Evolutionary conservation across 2,113 vertebrate species (phyloP), one percentile per base, ranked within the genome.

Genomic region (Origma solitaria): DNA sequence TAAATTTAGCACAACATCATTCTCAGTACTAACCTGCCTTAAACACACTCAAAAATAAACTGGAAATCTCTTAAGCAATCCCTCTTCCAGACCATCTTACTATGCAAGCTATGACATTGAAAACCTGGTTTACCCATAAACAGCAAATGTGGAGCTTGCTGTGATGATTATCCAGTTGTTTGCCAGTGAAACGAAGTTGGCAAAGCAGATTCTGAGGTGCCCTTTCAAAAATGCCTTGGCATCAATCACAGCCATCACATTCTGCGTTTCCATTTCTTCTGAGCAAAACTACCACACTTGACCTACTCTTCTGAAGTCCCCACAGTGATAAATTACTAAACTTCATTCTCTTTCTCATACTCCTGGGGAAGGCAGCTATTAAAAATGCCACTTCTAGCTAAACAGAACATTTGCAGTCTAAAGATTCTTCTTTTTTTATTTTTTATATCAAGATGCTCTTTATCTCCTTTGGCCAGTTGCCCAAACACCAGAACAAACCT

Each of bases 161-260:
- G 70, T 40, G 71, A 60, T 64, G 66, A 85, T 62, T 44, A 69
- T 23, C 35, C 68, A 53, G 81, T n/a, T 3, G 0, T 38, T 54
- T 80, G 28, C n/a, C 37, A 25, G 33, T 91, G 86, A 92, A 78
- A 77, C 0, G 0, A 89, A 86, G 65, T 22, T 70, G 68, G 56
- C 35, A 58, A 86, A 95, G 79, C 28, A 94, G 62, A 85, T 82
- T 88, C 75, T 58, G 84, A 79, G 65, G 15, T 73, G 78, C 51
- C 78, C 84, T 91, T 95, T 95, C 44, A 91, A 82, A 96, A 95
- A 91, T 44, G 37, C 33, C 86, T 71, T 44, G 53, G 71, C 68
- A 94, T 77, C 88, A 80, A 42, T 88, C 85, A 61, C 57, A 89
- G 33, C 58, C 38, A 76, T 49, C 83, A 37, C 45, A 54, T 27